Conservation (phyloP, 92 coral and sea anemone genomes). For the Zoanthus gigantus region DNA sequence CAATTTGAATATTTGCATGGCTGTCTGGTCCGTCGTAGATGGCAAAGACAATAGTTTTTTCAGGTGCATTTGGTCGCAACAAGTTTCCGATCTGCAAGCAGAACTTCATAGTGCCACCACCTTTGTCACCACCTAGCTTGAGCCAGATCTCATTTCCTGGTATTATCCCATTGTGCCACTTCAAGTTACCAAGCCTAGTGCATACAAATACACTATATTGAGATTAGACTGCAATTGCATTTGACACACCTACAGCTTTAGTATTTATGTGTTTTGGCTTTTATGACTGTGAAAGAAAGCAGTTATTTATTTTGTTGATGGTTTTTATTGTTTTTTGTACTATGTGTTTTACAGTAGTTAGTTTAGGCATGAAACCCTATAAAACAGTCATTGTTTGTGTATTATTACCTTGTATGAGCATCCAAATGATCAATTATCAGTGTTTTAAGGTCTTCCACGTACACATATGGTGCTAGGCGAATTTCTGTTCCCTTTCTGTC, state of each 20-base stretch:
- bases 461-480: slow-evolving; percentile 9
- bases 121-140: slow-evolving; percentile 8
- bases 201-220: background rate
- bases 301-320: background rate
- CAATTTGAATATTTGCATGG: slow-evolving; percentile 20
- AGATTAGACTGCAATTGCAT: background rate
- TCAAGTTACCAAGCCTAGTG: background rate
- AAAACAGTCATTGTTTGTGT: background rate
- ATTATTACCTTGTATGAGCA: background rate
- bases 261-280: slow-evolving; percentile 1
- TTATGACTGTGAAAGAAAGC: background rate
- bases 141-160: background rate
- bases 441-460: background rate
- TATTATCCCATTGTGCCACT: background rate
- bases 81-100: slow-evolving; percentile 22
- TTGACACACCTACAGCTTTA: background rate
- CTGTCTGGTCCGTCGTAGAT: slow-evolving; percentile 30
- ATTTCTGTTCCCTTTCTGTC: slow-evolving; percentile 22
- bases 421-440: slow-evolving; percentile 21
- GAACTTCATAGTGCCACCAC: slow-evolving; percentile 39
- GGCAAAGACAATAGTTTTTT: slow-evolving; percentile 35
- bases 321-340: background rate
- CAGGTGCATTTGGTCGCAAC: slow-evolving; percentile 12
- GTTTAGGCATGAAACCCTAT: background rate
- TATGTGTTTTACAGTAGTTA: background rate